phyloP scores from a whole-genome alignment of 2,797 vertebrate species.

The Megalops cyprinoides region DNA sequence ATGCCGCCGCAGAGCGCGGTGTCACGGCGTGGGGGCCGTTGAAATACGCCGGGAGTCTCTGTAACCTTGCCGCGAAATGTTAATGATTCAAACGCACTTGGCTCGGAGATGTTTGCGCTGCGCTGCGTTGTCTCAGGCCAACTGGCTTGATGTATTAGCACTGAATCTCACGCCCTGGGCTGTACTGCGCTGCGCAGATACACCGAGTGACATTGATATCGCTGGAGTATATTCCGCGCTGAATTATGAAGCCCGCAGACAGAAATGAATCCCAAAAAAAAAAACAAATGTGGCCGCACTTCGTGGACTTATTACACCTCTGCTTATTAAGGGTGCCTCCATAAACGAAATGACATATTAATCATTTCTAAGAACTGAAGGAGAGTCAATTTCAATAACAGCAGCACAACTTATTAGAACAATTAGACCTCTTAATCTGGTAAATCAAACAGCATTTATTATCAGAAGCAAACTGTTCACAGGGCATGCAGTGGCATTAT shows the following conservation, averaged over 20 bases:
- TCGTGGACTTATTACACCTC: not conserved
- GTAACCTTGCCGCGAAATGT: conserved; percentile 46
- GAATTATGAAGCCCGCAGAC: no score
- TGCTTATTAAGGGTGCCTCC: not conserved
- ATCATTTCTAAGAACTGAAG: not conserved
- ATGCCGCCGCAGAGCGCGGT: not conserved
- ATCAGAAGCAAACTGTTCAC: not conserved
- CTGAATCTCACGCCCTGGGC: not conserved
- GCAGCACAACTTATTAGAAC: not conserved
- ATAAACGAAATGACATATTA: not conserved
- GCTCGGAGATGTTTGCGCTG: conserved; percentile 48
- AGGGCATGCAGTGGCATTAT: not conserved
- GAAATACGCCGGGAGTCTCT: conserved; percentile 61
- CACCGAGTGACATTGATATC: not conserved
- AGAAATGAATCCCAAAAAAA: not conserved
- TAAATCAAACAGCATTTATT: not conserved
- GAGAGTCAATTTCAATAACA: not conserved
- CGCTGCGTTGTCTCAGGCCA: conserved; percentile 26
- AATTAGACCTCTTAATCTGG: not conserved
- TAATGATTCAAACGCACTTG: conserved; percentile 56
- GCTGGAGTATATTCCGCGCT: not conserved
- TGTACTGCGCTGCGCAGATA: not conserved
- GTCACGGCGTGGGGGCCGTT: conserved; percentile 11
- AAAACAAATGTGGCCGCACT: not conserved
- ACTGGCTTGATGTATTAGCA: conserved; percentile 27